Percentiles rank a stretch among this genome's conserved stretches.
Conservation (phyloP, 2,113 vertebrate species). For the Vicugna pacos region DNA sequence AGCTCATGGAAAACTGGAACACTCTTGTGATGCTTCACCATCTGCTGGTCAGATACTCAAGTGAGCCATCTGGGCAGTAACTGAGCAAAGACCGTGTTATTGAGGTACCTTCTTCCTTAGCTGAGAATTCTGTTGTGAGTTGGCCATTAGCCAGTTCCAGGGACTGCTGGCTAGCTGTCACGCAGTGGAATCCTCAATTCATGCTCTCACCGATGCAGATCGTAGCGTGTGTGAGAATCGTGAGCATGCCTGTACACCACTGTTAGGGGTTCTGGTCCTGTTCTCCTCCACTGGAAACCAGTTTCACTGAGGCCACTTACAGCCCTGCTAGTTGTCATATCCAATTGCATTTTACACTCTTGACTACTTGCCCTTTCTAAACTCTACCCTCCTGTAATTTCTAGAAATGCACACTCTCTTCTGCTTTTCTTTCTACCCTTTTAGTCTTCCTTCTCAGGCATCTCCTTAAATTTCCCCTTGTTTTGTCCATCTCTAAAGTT, state of each 20-base stretch:
- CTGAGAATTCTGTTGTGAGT: slow-evolving; percentile 45
- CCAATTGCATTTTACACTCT: background rate
- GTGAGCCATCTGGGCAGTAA: slow-evolving; percentile 44
- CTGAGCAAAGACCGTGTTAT: slow-evolving; percentile 30
- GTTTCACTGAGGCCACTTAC: background rate
- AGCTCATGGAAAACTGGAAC: slow-evolving; percentile 45
- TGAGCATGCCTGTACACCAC: background rate
- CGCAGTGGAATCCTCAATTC: background rate
- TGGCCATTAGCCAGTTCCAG: slow-evolving; percentile 46
- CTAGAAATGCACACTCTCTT: background rate
- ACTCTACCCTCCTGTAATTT: background rate
- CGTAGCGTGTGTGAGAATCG: background rate
- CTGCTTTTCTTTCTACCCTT: background rate
- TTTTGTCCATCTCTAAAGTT: background rate
- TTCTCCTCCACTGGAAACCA: background rate
- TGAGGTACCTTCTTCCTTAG: slow-evolving; percentile 31
- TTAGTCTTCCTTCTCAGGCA: background rate
- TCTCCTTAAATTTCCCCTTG: slow-evolving; percentile 21
- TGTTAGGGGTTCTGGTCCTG: background rate
- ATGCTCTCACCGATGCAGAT: background rate
- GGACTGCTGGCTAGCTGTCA: background rate
- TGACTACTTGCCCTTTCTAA: background rate
- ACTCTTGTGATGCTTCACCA: slow-evolving; percentile 48
- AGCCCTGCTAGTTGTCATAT: background rate
- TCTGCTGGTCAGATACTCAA: slow-evolving; percentile 62